Percentiles rank a stretch among this genome's conserved stretches.
These are phyloP conservation scores for honey bee (Apis mellifera) DNA, from an alignment of 1,140 invertebrate genomes.

Conservation along the genomic window DNA sequence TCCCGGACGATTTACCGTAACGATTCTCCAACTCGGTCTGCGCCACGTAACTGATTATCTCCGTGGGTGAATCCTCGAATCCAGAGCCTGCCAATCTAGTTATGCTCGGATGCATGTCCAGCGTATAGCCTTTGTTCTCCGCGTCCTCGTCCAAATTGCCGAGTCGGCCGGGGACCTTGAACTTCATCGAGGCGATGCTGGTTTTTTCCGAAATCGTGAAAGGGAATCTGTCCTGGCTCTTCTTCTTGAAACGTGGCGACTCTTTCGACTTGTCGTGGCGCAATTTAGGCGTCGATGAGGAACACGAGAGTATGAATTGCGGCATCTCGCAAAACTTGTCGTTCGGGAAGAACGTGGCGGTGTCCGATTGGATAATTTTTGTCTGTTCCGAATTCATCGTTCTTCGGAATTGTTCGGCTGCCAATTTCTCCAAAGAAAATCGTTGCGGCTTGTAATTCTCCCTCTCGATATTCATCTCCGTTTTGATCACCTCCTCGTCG, in stretches of 20 bases:
- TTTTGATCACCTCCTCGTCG: background rate
- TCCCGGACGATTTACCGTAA: slow-evolving; percentile 23
- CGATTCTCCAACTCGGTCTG: slow-evolving; percentile 14
- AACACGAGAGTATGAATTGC: background rate
- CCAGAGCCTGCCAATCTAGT: slow-evolving; percentile 56
- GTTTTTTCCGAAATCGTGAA: slow-evolving; percentile 70
- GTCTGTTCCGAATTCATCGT: background rate
- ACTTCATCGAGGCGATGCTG: slow-evolving; percentile 33
- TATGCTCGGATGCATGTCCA: slow-evolving; percentile 65
- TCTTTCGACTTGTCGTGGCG: slow-evolving; percentile 39
- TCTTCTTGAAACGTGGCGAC: slow-evolving; percentile 41
- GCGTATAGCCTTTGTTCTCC: slow-evolving; percentile 29
- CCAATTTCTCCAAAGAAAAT: slow-evolving; percentile 15
- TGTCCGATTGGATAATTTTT: slow-evolving; percentile 51
- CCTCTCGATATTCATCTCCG: background rate
- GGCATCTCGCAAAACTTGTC: background rate
- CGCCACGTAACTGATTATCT: slow-evolving; percentile 55
- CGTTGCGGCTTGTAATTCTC: background rate
- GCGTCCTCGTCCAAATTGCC: slow-evolving; percentile 10
- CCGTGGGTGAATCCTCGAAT: slow-evolving; percentile 48
- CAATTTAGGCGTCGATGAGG: slow-evolving; percentile 61
- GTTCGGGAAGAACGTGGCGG: background rate
- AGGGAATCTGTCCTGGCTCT: slow-evolving; percentile 69
- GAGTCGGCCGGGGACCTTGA: slow-evolving; percentile 16
- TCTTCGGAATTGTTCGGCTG: background rate